These are phyloP conservation scores for Uloborus plumipes DNA, from an alignment of 2,888 invertebrate species.

Conservation along the genomic window DNA sequence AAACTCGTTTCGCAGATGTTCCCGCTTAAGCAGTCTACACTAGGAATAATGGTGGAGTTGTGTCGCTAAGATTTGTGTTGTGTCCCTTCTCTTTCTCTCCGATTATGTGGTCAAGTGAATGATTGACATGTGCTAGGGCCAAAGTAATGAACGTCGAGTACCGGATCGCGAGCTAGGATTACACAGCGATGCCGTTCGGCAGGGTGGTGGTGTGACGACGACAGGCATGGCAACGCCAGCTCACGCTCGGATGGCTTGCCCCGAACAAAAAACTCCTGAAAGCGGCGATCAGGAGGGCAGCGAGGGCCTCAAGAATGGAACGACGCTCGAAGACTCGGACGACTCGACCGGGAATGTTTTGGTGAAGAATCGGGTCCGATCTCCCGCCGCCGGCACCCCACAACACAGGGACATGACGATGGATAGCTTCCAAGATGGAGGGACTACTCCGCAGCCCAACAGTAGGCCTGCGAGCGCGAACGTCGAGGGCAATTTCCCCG, in stretches of 20 bases:
- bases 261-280: conserved; percentile 58
- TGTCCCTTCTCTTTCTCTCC: conserved; percentile 5
- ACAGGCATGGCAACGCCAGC: conserved; percentile 65
- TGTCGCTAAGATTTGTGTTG: conserved; percentile 35
- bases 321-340: conserved; percentile 62
- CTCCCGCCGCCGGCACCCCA: conserved; percentile 33
- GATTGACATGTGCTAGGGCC: conserved; percentile 20
- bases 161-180: conserved; percentile 20
- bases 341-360: conserved; percentile 56
- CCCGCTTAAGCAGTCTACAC: conserved; percentile 63
- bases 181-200: conserved; percentile 38
- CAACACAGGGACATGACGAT: conserved; percentile 61
- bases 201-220: conserved; percentile 61
- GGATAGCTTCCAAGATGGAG: conserved; percentile 66
- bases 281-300: conserved; percentile 34
- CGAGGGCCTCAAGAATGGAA: conserved; percentile 60
- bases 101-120: conserved; percentile 35
- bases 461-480: conserved; percentile 46
- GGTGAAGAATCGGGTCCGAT: conserved; percentile 49
- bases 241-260: conserved; percentile 57
- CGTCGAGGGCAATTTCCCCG: conserved; percentile 33
- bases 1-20: conserved; percentile 61
- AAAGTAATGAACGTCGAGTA: conserved; percentile 29
- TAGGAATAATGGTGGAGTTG: conserved; percentile 61
- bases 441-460: conserved; percentile 42